Base-by-base conservation (phyloP, 2,888 invertebrate species). In the Barypeithes pellucidus region DNA sequence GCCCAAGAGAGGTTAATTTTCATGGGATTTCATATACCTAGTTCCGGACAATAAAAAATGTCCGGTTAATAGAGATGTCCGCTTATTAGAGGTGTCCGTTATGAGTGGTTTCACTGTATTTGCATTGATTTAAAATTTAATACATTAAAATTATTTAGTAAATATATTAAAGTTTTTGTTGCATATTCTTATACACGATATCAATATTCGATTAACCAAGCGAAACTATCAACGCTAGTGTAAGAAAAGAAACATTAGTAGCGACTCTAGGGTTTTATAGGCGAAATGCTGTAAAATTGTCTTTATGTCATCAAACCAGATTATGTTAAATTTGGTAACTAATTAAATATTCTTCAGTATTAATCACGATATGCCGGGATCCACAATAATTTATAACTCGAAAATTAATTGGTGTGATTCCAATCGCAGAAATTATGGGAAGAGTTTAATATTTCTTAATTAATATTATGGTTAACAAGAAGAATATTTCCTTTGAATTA, bases 291-390 rank as follows among this genome's bases (percentile, higher is more conserved):
- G 52, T 57, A 18, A 57, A 57, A 33, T 57, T 12, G 54, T 57
- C 33, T 33, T 57, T 9, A 57, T 57, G 54, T 57, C 54, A 18
- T 33, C 54, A 57, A 33, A 18, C 18, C 33, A 57, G 54, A 57
- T 57, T 57, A 57, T 57, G 54, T 57, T 57, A 36, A 57, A 57
- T 57, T 57, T 33, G 54, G 33, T 57, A 33, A 33, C 33, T 57
- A 57, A 57, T 57, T 57, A 57, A 57, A 57, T 57, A 33, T 57
- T 57, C 33, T 33, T 16, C 18, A 9, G 11, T 29, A 57, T 57
- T 57, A 57, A 57, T 57, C 54, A 18, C 33, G 54, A 18, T 57
- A 57, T 33, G 33, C 33, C 33, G 54, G n/a, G 54, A 9, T 29
- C 33, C 24, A 57, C 54, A 36, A 57, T 57, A 57, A 57, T 57